Conservation (phyloP, 2,797 vertebrate species). For the Nyctibius grandis region DNA sequence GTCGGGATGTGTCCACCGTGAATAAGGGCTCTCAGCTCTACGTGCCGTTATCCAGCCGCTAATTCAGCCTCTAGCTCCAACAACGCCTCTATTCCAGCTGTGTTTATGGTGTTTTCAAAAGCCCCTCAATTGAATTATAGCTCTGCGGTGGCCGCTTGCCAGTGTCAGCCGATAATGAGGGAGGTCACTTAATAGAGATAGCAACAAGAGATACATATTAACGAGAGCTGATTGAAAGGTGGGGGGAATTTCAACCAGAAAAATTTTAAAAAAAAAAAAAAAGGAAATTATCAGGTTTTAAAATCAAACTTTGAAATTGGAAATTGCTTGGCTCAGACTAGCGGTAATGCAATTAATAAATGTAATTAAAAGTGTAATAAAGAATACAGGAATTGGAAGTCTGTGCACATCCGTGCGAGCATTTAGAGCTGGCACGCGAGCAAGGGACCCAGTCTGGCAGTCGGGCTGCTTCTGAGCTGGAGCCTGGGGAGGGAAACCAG, state of each 20-base stretch:
- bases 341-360: conserved; percentile 56
- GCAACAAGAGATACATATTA: conserved; percentile 58
- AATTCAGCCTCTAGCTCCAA: background rate
- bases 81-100: conserved; percentile 41
- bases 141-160: conserved; percentile 56
- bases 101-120: conserved; percentile 64
- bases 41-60: background rate
- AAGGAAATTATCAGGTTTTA: conserved; percentile 38
- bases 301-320: conserved; percentile 57
- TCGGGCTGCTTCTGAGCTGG: fast-evolving
- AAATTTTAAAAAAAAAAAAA: background rate
- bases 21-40: fast-evolving
- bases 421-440: fast-evolving
- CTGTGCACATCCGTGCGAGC: fast-evolving
- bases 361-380: conserved; percentile 44
- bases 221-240: conserved; percentile 44
- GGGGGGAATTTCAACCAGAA: background rate
- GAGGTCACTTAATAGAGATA: conserved; percentile 52
- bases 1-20: fast-evolving
- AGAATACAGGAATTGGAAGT: background rate
- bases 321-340: conserved; percentile 21
- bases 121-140: conserved; percentile 67
- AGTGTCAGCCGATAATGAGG: conserved; percentile 53
- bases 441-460: background rate
- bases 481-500: background rate